A percentile compares a stretch with the other conserved stretches of the same genome.
Conservation (phyloP, 2,113 vertebrate species). For the Phalacrocorax pelagicus region DNA sequence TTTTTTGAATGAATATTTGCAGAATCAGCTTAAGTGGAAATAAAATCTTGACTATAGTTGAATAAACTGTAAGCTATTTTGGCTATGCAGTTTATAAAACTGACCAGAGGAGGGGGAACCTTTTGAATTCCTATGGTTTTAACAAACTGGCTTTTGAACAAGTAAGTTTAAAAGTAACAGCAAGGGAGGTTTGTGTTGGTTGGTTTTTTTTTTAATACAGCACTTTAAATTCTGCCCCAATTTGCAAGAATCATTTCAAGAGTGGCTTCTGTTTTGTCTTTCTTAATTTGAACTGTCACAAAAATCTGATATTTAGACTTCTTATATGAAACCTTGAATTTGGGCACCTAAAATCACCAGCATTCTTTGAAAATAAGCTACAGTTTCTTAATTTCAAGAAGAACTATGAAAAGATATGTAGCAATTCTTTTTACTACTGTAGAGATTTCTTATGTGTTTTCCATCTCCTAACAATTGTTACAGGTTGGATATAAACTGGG, state of each 20-base stretch:
- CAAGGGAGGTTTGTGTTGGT: background rate
- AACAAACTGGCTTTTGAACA: background rate
- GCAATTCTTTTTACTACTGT: background rate
- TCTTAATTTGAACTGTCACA: background rate
- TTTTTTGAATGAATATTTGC: background rate
- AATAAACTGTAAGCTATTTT: background rate
- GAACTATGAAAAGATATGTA: background rate
- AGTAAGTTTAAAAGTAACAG: background rate
- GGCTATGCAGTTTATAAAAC: background rate
- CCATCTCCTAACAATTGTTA: background rate
- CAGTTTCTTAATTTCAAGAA: background rate
- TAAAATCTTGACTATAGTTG: background rate
- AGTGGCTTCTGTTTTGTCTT: background rate
- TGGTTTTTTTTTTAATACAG: background rate
- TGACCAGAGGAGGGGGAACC: background rate
- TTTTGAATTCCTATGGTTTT: background rate
- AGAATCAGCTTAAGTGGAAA: background rate
- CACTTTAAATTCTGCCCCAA: background rate
- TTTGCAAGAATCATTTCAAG: background rate
- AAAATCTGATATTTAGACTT: background rate
- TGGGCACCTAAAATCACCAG: background rate
- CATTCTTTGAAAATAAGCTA: background rate
- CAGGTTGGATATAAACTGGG: slow-evolving; percentile 94
- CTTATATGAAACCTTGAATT: background rate
- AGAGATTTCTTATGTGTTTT: background rate